Base-by-base conservation (phyloP, 2,113 vertebrate genomes). In the Mungos mungo region DNA sequence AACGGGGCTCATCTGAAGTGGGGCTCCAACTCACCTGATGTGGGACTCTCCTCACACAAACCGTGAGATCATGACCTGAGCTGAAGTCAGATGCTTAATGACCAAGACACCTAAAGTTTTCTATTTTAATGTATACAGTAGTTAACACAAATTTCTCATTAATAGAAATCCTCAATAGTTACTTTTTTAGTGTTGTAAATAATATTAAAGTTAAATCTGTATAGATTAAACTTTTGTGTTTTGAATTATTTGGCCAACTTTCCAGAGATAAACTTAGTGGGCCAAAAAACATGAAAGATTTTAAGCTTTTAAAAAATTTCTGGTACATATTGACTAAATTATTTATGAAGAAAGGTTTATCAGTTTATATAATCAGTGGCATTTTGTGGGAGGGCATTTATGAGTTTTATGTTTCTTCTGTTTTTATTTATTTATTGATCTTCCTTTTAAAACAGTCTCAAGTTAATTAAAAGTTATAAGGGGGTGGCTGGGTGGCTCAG, bases 241-340 rank as follows among this genome's bases (percentile, higher is more conserved):
- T 90, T 68, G 47, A 95, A 90, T 90, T 86, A 38, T 60, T 90
- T 93, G 57, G 38, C 45, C 29, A 50, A 10, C 50, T 90, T 91
- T 85, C 14, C 47, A 82, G 90, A 69, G 57, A 50, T 35, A 82
- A 95, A 54, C 4, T 90, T 93, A 72, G 0, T 82, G 47, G 31
- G 21, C 29, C 60, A 65, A 74, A 95, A 89, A 89, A 6, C 7
- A 9, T 33, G 84, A 50, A 84, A 11, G 7, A 38, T 66, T 33
- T 54, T 79, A 79, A 90, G 23, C 8, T 33, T 38, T 89, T 35
- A 35, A 72, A 85, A 80, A 66, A 11, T 74, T 77, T 83, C 65
- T 91, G 50, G 45, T 45, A 50, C 5, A 50, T 87, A 72, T 21
- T 71, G 10, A 19, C 14, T 85, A 23, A 63, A 19, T 92, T 71